These are phyloP conservation scores for Pungitius pungitius DNA, from an alignment of 2,113 vertebrate species.

Conservation along the genomic window DNA sequence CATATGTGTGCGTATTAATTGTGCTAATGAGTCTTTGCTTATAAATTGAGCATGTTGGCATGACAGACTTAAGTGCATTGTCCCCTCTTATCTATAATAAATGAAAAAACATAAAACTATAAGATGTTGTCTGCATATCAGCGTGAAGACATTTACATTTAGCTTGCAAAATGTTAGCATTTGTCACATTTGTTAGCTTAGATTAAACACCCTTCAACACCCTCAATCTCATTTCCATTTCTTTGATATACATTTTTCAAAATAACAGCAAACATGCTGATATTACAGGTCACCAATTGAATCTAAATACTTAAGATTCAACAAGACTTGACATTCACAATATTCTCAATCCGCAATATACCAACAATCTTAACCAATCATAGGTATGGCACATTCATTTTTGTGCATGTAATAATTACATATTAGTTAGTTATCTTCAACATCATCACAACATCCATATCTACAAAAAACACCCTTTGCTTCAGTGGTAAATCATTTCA, in stretches of 20 bases:
- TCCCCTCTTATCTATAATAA: too few relatives aligned
- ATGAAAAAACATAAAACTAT: too few relatives aligned
- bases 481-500: constrained; percentile 10
- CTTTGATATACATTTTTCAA: not conserved
- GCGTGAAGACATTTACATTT: not conserved
- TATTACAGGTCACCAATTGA: not conserved
- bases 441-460: constrained; percentile 2
- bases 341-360: not conserved
- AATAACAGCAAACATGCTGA: not conserved
- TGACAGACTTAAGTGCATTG: too few relatives aligned
- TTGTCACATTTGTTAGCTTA: not conserved
- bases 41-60: too few relatives aligned
- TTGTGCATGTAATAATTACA: not conserved
- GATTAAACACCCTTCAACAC: not conserved
- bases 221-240: not conserved
- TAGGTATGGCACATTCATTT: not conserved
- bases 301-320: not conserved
- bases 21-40: too few relatives aligned
- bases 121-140: not conserved
- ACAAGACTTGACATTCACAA: not conserved
- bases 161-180: not conserved
- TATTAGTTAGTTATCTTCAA: constrained; percentile 41
- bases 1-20: too few relatives aligned
- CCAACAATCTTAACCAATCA: not conserved
- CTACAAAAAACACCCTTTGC: not conserved